These are phyloP conservation scores for Peromyscus attwateri DNA, from an alignment of 2,797 vertebrate genomes.

Conservation along the genomic window DNA sequence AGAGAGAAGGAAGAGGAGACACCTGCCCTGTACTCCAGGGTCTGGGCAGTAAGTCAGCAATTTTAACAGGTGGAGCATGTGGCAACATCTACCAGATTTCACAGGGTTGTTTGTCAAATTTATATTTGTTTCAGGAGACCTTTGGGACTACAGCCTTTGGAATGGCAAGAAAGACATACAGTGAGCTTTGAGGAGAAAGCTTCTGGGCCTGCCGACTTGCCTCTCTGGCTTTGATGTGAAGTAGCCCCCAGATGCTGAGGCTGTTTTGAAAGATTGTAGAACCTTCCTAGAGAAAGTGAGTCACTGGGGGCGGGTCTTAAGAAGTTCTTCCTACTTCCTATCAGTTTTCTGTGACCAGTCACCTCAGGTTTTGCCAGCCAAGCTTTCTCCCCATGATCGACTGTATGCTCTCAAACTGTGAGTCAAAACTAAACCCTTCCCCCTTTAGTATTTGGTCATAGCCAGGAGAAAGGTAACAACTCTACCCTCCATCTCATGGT, in stretches of 20 bases:
- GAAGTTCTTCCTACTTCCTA: background rate
- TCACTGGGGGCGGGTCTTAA: background rate
- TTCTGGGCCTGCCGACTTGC: background rate
- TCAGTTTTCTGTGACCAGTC: background rate
- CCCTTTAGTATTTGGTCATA: background rate
- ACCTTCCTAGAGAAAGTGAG: too few species aligned
- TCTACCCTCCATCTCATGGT: too few species aligned
- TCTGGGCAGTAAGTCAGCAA: background rate
- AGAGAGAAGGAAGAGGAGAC: background rate
- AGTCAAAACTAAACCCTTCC: background rate
- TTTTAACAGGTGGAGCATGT: background rate
- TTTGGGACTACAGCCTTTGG: background rate
- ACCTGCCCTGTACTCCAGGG: background rate
- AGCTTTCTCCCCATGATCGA: background rate
- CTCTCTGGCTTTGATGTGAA: background rate
- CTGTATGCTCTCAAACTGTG: too few species aligned
- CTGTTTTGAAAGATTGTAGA: background rate
- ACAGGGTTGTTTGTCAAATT: background rate
- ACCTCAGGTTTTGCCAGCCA: background rate
- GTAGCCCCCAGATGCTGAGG: background rate
- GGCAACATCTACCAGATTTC: background rate
- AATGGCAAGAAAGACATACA: background rate
- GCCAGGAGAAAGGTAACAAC: background rate
- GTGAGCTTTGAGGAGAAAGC: background rate
- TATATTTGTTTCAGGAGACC: conserved; percentile 33